Percentiles rank a stretch among this genome's conserved stretches.
phyloP scores from a whole-genome alignment of 2,797 vertebrate genomes.

The Lepilemur septentrionalis region DNA sequence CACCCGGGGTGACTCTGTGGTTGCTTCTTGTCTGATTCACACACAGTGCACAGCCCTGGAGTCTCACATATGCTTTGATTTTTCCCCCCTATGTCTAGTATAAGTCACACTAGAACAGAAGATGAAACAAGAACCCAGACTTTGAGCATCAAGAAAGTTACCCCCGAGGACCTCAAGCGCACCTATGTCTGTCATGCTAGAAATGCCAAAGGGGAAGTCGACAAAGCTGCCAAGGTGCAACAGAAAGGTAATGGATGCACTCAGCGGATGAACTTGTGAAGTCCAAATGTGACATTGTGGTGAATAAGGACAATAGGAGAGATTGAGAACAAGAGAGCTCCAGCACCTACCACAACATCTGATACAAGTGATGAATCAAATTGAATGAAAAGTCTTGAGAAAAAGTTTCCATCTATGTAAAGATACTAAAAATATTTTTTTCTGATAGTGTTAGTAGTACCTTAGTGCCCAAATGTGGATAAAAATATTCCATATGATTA shows the following conservation, averaged over 20 bases:
- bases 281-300: not conserved
- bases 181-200: constrained; percentile 90
- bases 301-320: not conserved
- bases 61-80: constrained; percentile 35
- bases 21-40: not conserved
- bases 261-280: not conserved
- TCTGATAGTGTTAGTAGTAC: not conserved
- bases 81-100: constrained; percentile 76
- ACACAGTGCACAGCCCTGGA: too few species aligned
- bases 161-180: constrained; percentile 86
- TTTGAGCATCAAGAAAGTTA: constrained; percentile 87
- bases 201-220: constrained; percentile 84
- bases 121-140: constrained; percentile 81
- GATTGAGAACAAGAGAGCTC: not conserved
- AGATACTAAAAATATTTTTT: not conserved
- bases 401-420: not conserved
- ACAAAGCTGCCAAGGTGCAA: constrained; percentile 82
- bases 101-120: constrained; percentile 39
- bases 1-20: accelerated
- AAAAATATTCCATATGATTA: not conserved
- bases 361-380: not conserved
- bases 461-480: not conserved
- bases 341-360: not conserved
- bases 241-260: constrained; percentile 86
- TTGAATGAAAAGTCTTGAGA: not conserved